Conservation (phyloP, 2,113 vertebrate species). For the Clarias batrachus region DNA sequence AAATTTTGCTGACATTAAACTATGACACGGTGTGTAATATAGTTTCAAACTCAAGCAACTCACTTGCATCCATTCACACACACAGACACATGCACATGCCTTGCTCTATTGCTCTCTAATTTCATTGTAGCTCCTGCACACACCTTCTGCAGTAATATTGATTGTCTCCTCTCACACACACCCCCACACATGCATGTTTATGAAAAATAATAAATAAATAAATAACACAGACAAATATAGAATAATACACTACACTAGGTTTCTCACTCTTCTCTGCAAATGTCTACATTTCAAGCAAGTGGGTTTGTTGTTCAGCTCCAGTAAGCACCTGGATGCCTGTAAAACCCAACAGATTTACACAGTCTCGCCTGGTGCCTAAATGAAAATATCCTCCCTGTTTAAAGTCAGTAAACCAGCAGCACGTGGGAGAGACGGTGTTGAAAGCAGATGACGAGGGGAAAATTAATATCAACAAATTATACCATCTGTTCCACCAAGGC, state of each 20-base stretch:
- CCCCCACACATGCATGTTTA: not conserved
- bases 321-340: slow-evolving; percentile 50
- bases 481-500: slow-evolving; percentile 58
- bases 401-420: slow-evolving; percentile 44
- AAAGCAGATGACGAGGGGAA: slow-evolving; percentile 56
- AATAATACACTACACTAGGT: not conserved
- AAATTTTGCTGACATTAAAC: not conserved
- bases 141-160: slow-evolving; percentile 65
- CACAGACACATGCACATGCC: slow-evolving; percentile 34
- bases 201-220: too few species aligned
- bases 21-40: not conserved
- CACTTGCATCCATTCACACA: not conserved
- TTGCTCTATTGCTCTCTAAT: slow-evolving; percentile 57
- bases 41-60: not conserved
- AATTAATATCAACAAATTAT: slow-evolving; percentile 55
- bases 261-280: slow-evolving; percentile 55
- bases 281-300: slow-evolving; percentile 60
- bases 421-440: slow-evolving; percentile 34
- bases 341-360: slow-evolving; percentile 64
- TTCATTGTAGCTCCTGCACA: slow-evolving; percentile 56
- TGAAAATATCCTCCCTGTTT: slow-evolving; percentile 63
- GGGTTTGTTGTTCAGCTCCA: slow-evolving; percentile 27
- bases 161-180: slow-evolving; percentile 64
- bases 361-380: slow-evolving; percentile 57
- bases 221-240: not conserved